Conservation (phyloP, 2,113 vertebrate species). For the Halichoeres trimaculatus region DNA sequence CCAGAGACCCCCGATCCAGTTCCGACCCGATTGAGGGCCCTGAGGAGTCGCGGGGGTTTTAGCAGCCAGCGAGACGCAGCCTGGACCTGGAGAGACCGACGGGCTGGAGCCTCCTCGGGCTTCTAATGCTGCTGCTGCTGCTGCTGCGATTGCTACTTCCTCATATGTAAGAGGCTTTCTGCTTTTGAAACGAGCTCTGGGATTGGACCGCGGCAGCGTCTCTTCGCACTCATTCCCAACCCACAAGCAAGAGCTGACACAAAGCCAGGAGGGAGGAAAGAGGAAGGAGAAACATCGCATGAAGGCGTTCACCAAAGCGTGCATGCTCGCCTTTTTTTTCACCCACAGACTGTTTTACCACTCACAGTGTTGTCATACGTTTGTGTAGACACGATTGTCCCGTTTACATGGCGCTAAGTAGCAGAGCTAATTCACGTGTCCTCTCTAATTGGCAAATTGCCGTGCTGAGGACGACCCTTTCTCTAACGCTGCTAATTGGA, state of each 20-base stretch:
- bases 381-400: not conserved
- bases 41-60: conserved; percentile 71
- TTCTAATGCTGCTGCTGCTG: conserved; percentile 51
- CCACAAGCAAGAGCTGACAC: conserved; percentile 81
- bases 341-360: not conserved
- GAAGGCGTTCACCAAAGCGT: conserved; percentile 80
- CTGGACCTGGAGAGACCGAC: conserved; percentile 65
- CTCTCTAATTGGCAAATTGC: conserved; percentile 62
- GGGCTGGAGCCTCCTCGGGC: conserved; percentile 70
- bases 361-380: conserved; percentile 1
- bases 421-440: conserved; percentile 67
- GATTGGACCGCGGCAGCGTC: conserved; percentile 81
- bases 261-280: conserved; percentile 82
- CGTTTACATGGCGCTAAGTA: conserved; percentile 58
- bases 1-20: conserved; percentile 81
- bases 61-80: conserved; percentile 78
- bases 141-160: conserved; percentile 79
- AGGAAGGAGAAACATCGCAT: conserved; percentile 82
- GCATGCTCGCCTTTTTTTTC: conserved; percentile 62
- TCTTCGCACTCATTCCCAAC: conserved; percentile 77
- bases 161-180: conserved; percentile 85
- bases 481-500: conserved; percentile 70
- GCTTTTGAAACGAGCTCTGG: conserved; percentile 80
- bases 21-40: conserved; percentile 75
- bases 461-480: conserved; percentile 45